Conservation (phyloP, 2,888 invertebrate species). For the Leptura quadrifasciata region DNA sequence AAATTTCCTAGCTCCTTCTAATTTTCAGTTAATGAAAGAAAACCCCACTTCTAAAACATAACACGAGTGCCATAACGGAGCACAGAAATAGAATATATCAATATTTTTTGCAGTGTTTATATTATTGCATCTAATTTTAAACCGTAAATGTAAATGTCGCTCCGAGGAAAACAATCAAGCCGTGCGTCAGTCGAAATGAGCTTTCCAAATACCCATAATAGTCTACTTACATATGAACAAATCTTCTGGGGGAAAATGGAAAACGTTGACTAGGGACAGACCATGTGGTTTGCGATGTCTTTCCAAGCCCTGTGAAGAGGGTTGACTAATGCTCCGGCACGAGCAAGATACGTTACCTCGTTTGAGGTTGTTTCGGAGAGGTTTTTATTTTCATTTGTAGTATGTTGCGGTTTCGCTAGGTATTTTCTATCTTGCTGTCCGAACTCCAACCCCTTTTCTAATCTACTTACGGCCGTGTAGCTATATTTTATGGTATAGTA, state of each 20-base stretch:
- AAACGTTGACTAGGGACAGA: slow-evolving; percentile 53
- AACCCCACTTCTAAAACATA: too few species aligned
- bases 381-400: slow-evolving; percentile 60
- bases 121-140: background rate
- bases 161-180: slow-evolving; percentile 4
- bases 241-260: slow-evolving; percentile 39
- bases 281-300: slow-evolving; percentile 67
- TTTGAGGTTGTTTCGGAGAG: slow-evolving; percentile 56
- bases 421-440: slow-evolving; percentile 57
- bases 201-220: slow-evolving; percentile 15
- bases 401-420: slow-evolving; percentile 58
- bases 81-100: background rate
- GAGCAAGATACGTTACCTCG: slow-evolving; percentile 61
- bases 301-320: slow-evolving; percentile 67
- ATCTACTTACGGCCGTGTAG: slow-evolving; percentile 42
- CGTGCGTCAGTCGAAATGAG: slow-evolving; percentile 7
- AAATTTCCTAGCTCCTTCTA: too few species aligned
- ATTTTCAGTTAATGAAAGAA: too few species aligned
- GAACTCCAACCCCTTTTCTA: slow-evolving; percentile 39
- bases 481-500: slow-evolving; percentile 35
- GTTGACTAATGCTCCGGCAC: slow-evolving; percentile 67
- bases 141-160: background rate
- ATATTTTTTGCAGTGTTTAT: slow-evolving; percentile 5
- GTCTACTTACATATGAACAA: slow-evolving; percentile 29
- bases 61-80: too few species aligned